Percentiles rank a stretch among this genome's conserved stretches.
These are phyloP conservation scores for Trichechus manatus DNA, from an alignment of 2,113 vertebrate genomes.

Conservation along the genomic window DNA sequence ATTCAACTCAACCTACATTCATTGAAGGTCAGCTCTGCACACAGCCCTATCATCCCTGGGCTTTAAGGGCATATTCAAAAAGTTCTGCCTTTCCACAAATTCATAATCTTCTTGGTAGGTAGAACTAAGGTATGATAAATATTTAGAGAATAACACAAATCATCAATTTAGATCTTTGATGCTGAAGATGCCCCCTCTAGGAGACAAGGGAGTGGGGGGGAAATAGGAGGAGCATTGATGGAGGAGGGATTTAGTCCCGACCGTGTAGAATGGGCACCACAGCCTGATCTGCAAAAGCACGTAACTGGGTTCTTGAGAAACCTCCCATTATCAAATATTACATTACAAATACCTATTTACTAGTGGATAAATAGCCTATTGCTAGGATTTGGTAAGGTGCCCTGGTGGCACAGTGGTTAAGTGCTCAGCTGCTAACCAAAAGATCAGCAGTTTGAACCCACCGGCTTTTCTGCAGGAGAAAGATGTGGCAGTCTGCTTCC, in stretches of 20 bases:
- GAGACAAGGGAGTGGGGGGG: not conserved
- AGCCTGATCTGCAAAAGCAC: not conserved
- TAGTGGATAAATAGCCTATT: too few species aligned
- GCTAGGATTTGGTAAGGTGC: too few species aligned
- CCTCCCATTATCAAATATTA: not conserved
- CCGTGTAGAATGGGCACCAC: not conserved
- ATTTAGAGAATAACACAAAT: conserved; percentile 31
- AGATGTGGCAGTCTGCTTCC: too few species aligned
- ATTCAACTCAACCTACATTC: conserved; percentile 19
- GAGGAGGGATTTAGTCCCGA: not conserved
- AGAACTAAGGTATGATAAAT: not conserved
- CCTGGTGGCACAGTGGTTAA: too few species aligned
- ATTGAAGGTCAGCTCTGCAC: not conserved
- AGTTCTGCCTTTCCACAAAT: not conserved
- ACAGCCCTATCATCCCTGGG: not conserved
- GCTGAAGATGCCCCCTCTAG: not conserved
- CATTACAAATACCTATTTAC: not conserved
- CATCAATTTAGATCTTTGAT: not conserved
- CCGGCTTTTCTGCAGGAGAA: too few species aligned
- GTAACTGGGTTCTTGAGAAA: not conserved
- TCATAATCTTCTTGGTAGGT: conserved; percentile 5
- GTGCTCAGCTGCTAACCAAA: too few species aligned
- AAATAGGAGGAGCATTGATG: not conserved
- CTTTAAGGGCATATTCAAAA: not conserved
- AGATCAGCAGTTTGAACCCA: too few species aligned